These are phyloP conservation scores for Amblyraja radiata DNA, from an alignment of 2,797 vertebrate genomes.

Conservation along the genomic window DNA sequence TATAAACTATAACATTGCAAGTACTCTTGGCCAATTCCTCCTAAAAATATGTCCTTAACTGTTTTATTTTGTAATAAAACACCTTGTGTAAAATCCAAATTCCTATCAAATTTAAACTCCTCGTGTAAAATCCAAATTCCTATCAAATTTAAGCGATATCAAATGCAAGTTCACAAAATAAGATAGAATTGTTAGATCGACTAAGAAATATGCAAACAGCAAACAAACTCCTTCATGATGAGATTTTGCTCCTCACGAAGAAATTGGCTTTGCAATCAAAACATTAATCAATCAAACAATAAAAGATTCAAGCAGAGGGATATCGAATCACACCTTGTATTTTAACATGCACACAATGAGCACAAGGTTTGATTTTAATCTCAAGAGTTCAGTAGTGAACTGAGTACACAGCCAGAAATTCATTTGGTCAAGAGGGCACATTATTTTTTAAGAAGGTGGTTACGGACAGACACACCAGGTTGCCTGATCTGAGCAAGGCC, in stretches of 20 bases:
- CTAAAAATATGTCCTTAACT: neutral
- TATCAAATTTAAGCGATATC: too few species aligned
- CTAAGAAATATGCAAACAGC: neutral
- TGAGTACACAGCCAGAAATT: neutral
- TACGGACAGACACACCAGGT: neutral
- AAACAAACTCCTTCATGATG: neutral
- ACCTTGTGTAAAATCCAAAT: too few species aligned
- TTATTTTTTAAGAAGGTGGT: neutral
- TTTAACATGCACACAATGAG: constrained; percentile 26
- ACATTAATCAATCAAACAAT: neutral
- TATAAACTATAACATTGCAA: neutral
- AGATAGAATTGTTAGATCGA: neutral
- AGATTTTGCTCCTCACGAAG: neutral
- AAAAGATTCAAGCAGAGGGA: neutral
- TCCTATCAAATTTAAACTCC: neutral
- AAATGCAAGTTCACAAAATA: neutral
- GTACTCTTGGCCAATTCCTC: neutral
- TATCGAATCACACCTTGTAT: neutral
- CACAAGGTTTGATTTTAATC: neutral
- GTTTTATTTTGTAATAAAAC: neutral
- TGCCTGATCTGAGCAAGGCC: neutral
- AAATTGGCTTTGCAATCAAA: neutral
- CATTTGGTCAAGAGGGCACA: neutral
- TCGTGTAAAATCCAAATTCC: neutral
- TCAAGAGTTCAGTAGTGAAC: neutral